phyloP scores from a whole-genome alignment of 2,113 vertebrate species.

The Bucco capensis region DNA sequence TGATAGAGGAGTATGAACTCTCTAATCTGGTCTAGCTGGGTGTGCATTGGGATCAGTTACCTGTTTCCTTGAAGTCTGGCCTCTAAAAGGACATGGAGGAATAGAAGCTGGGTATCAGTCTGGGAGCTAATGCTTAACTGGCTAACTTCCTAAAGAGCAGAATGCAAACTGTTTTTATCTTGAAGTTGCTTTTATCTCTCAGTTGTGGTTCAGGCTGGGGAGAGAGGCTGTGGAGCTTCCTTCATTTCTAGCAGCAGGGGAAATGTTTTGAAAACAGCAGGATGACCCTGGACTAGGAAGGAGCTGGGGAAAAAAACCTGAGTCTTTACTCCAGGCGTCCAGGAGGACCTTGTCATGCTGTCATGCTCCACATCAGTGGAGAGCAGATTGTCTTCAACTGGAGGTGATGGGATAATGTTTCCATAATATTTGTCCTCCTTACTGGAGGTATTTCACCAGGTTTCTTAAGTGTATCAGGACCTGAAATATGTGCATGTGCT shows the following conservation, averaged over 20 bases:
- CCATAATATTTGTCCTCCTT: not conserved
- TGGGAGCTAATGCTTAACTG: not conserved
- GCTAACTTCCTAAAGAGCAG: not conserved
- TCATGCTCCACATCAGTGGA: not conserved
- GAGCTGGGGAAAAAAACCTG: not conserved
- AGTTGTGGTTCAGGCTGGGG: not conserved
- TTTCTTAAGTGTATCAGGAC: not conserved
- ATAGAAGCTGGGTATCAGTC: not conserved
- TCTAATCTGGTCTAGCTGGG: not conserved
- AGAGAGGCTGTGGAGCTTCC: not conserved
- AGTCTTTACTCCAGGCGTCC: not conserved
- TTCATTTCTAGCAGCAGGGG: not conserved
- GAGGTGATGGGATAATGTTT: not conserved
- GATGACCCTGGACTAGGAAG: not conserved
- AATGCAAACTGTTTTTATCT: not conserved
- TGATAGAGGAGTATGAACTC: not conserved
- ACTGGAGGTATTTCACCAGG: not conserved
- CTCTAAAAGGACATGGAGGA: not conserved
- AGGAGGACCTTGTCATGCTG: not conserved
- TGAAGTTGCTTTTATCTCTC: not conserved
- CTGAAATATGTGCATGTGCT: not conserved
- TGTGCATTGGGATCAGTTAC: not conserved
- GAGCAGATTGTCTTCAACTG: not conserved
- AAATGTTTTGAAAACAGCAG: not conserved
- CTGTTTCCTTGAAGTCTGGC: not conserved